phyloP scores from a whole-genome alignment of 2,888 invertebrate species.

The Tetranychus truncatus region DNA sequence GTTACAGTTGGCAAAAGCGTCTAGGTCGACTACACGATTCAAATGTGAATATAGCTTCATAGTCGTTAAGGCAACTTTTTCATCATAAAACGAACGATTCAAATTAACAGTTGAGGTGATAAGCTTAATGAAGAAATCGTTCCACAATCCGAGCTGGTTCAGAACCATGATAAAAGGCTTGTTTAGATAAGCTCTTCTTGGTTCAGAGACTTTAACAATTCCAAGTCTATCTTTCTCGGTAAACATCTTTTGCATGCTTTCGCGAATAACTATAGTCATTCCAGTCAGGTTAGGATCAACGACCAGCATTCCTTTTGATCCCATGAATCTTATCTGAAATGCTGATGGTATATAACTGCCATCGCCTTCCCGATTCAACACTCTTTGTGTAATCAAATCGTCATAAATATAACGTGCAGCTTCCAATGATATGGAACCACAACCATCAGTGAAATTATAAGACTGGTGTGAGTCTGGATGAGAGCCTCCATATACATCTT shows the following conservation, averaged over 20 bases:
- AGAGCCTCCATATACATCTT: slow-evolving; percentile 15
- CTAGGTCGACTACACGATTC: background rate
- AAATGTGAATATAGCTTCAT: background rate
- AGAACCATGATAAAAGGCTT: background rate
- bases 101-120: background rate
- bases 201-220: background rate
- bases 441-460: slow-evolving; percentile 27
- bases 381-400: slow-evolving; percentile 5
- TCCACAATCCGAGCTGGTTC: background rate
- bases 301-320: slow-evolving; percentile 28
- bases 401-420: slow-evolving; percentile 20
- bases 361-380: background rate
- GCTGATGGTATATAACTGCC: slow-evolving; percentile 22
- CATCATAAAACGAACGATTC: slow-evolving; percentile 8
- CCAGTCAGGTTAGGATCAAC: slow-evolving; percentile 21
- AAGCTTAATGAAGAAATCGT: background rate
- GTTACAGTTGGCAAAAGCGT: background rate
- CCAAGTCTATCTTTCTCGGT: background rate
- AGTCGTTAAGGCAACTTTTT: background rate
- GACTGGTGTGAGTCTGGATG: slow-evolving; percentile 8
- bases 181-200: background rate
- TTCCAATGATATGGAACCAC: slow-evolving; percentile 23
- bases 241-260: slow-evolving; percentile 26
- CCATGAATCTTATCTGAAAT: slow-evolving; percentile 26
- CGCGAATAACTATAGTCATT: slow-evolving; percentile 23